Conservation (phyloP, 2,113 vertebrate genomes). For the Ameiurus melas region DNA sequence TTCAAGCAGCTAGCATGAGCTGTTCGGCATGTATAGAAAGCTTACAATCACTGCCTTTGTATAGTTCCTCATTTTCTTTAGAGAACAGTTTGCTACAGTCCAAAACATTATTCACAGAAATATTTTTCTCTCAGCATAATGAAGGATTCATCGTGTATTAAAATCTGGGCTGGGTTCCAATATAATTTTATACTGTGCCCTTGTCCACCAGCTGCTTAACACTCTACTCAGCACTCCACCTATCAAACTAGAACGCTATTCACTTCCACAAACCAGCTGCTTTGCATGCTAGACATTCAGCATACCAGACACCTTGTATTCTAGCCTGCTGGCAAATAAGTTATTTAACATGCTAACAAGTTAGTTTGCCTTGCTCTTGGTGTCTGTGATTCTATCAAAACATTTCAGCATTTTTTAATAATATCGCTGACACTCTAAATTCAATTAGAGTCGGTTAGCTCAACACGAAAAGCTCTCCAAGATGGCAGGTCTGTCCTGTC, state of each 20-base stretch:
- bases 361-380: conserved; percentile 4
- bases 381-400: background rate
- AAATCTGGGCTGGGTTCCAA: background rate
- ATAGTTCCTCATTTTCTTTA: background rate
- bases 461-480: background rate
- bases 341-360: background rate
- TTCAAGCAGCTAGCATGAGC: background rate
- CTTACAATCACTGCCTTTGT: background rate
- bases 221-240: background rate
- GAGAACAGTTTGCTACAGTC: background rate
- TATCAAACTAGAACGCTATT: background rate
- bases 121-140: background rate
- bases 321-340: background rate
- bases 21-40: background rate
- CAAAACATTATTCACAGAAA: background rate
- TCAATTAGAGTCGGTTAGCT: background rate
- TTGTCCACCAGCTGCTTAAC: background rate
- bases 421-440: background rate
- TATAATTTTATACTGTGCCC: background rate
- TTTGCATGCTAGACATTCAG: background rate
- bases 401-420: background rate
- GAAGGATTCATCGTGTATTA: background rate
- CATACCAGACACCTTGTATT: background rate
- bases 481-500: background rate
- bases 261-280: background rate